Base-by-base conservation (phyloP, 1,140 invertebrate species). In the Stegodyphus mimosarum region DNA sequence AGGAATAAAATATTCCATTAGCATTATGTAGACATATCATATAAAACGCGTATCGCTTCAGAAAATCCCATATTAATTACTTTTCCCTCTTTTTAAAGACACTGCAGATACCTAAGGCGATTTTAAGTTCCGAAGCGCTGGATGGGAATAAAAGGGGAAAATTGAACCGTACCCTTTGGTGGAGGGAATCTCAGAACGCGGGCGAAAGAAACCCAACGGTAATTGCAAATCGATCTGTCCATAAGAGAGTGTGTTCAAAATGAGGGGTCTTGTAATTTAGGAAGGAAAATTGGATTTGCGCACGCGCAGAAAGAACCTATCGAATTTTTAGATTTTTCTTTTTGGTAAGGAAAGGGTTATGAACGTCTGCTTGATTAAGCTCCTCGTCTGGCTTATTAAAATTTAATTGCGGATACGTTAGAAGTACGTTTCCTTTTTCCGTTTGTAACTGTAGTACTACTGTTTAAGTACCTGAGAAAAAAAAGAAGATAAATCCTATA, bases 171-270 rank as follows among this genome's bases (percentile, higher is more conserved):
- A 15, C 55, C 55, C 55, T 60, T 9, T 60, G 55, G 9, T 60
- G 15, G 15, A 53, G 10, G 10, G 17, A 53, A 15, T 64, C 66
- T 67, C 60, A 33, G 63, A 78, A 78, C 76, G 69, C 17, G 18
- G 53, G 49, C 78, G 78, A 81, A 81, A 81, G 78, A 81, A 81
- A 81, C 53, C 78, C 50, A 18, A 55, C 69, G 69, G 78, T 81
- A 81, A 81, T 81, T 81, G 78, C 78, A 51, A 81, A 81, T 81
- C 78, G 78, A 81, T 81, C 78, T 81, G 78, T 79, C 77, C 77
- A n/a, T 9, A 49, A 79, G 73, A 49, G 74, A 18, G 74, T 60
- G 74, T 64, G 74, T 63, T 77, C 33, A n/a, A 77, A 77, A 77
- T 77, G 74, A 77, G 48, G 55, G 48, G 64, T n/a, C 67, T 64